phyloP scores from a whole-genome alignment of 2,113 vertebrate genomes.

The Pseudopipra pipra region DNA sequence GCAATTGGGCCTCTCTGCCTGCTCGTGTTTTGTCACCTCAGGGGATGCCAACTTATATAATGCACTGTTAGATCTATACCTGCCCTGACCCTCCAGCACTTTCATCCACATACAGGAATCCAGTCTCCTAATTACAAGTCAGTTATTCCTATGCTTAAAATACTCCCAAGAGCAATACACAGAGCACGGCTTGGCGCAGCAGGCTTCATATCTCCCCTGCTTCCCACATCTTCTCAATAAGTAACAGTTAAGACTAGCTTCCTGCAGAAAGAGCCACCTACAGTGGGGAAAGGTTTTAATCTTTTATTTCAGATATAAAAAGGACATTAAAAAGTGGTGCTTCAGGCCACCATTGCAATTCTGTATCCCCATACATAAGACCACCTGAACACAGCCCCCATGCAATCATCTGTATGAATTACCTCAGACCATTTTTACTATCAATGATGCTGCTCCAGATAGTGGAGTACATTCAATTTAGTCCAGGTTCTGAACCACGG shows the following conservation, averaged over 20 bases:
- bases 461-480: background rate
- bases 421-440: background rate
- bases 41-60: background rate
- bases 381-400: background rate
- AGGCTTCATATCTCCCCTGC: background rate
- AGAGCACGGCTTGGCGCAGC: background rate
- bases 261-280: background rate
- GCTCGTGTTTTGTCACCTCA: background rate
- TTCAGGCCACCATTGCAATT: background rate
- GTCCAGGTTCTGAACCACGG: background rate
- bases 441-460: background rate
- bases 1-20: background rate
- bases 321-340: background rate
- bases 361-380: background rate
- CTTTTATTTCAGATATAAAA: background rate
- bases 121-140: background rate
- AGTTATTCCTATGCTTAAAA: background rate
- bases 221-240: background rate
- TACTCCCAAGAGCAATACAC: background rate
- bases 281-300: background rate
- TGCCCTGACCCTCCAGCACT: background rate
- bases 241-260: background rate
- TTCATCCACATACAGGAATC: background rate
- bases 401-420: background rate
- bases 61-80: background rate